A percentile compares a stretch with the other conserved stretches of the same genome.
Evolutionary conservation across 92 coral and sea anemone species (phyloP).

Genomic region (Desmophyllum pertusum): DNA sequence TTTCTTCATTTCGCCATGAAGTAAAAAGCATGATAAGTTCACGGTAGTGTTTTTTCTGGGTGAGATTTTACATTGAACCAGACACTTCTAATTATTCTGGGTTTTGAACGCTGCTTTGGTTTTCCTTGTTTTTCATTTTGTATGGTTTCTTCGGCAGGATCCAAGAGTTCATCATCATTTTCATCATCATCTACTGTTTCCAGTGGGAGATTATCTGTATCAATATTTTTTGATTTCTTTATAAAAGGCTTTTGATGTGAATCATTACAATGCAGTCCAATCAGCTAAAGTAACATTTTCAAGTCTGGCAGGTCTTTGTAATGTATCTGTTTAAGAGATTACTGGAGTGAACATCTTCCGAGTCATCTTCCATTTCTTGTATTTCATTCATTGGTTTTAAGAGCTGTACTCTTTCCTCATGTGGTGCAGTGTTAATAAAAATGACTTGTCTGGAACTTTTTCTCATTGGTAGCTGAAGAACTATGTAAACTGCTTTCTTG

Average conservation of each 20-base stretch:
- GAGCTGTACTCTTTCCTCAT: conserved; percentile 45
- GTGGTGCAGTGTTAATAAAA: conserved; percentile 31
- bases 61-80: not conserved
- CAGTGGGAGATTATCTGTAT: conserved; percentile 43
- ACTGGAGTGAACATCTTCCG: too few relatives aligned
- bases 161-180: conserved; percentile 19
- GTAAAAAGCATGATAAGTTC: not conserved
- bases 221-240: conserved; percentile 24
- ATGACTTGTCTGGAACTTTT: conserved; percentile 38
- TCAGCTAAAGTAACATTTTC: conserved; percentile 55
- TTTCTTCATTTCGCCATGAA: conserved; percentile 6
- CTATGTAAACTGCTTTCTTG: conserved; percentile 30
- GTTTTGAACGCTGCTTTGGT: not conserved
- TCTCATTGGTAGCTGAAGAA: conserved; percentile 39
- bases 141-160: not conserved
- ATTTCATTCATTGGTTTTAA: too few relatives aligned
- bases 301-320: conserved; percentile 36
- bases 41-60: conserved; percentile 4
- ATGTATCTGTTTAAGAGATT: conserved; percentile 50
- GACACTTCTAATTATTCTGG: conserved; percentile 44
- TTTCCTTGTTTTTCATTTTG: not conserved
- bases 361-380: too few relatives aligned
- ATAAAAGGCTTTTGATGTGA: conserved; percentile 21
- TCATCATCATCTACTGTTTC: conserved; percentile 45
- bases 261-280: conserved; percentile 61